Percentiles rank a stretch among this genome's conserved stretches.
These are phyloP conservation scores for Cichladusa arquata DNA, from an alignment of 2,113 vertebrate species.

Conservation along the genomic window DNA sequence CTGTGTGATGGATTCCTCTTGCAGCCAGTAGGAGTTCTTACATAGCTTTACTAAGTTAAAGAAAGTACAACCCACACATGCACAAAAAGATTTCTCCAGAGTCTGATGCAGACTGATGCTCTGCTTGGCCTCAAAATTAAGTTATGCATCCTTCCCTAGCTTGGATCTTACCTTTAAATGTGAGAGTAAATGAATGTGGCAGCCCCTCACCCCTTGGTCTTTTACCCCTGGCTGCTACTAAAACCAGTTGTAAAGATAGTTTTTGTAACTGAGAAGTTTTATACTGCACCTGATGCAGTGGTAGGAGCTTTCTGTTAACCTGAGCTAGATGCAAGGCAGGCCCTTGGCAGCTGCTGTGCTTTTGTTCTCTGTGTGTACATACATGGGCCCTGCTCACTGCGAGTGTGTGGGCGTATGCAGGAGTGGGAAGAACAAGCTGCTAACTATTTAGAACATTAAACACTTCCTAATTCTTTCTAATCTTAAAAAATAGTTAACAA, in stretches of 20 bases:
- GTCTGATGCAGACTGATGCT: background rate
- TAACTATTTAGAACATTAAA: background rate
- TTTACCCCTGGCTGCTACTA: background rate
- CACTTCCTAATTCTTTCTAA: background rate
- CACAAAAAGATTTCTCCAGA: background rate
- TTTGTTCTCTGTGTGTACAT: background rate
- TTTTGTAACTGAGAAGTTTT: background rate
- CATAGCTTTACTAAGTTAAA: background rate
- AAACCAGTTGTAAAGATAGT: background rate
- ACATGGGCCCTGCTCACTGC: background rate
- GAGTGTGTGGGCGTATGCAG: background rate
- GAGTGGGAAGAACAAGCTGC: background rate
- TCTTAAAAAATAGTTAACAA: background rate
- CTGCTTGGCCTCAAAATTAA: background rate
- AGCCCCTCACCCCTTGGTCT: background rate
- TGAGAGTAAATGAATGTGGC: background rate
- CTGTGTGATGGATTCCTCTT: background rate
- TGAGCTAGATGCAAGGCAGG: background rate
- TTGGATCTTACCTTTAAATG: background rate
- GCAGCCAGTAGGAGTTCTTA: background rate
- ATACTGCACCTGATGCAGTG: background rate
- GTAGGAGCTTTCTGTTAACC: background rate
- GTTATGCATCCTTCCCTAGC: accelerated
- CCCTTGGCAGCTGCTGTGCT: background rate
- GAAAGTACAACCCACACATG: background rate